These are phyloP conservation scores for Hemichromis elongatus DNA, from an alignment of 2,113 vertebrate species.

Conservation along the genomic window DNA sequence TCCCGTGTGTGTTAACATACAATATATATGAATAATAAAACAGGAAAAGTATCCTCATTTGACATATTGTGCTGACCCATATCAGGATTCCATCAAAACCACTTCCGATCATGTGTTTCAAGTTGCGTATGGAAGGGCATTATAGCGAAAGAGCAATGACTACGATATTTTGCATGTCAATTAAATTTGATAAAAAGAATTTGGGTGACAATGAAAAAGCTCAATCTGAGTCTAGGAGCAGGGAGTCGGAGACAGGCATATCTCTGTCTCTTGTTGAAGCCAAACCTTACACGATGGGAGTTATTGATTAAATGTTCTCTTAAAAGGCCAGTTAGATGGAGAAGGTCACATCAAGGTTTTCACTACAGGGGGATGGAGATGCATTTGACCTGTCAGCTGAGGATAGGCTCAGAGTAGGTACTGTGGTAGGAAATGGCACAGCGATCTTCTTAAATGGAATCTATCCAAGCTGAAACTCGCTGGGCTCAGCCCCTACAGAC, in stretches of 20 bases:
- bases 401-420: constrained; percentile 17
- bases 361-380: constrained; percentile 35
- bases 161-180: neutral
- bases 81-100: neutral
- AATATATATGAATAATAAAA: neutral
- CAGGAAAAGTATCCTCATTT: neutral
- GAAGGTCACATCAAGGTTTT: constrained; percentile 56
- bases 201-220: neutral
- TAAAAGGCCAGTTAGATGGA: constrained; percentile 43
- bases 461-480: constrained; percentile 36
- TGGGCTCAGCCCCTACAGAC: neutral
- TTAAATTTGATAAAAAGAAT: neutral
- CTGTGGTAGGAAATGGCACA: neutral
- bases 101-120: neutral
- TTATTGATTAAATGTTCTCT: constrained; percentile 61
- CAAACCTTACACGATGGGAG: constrained; percentile 30
- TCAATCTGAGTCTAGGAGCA: neutral
- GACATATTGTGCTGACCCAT: neutral
- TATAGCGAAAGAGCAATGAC: neutral
- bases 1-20: neutral
- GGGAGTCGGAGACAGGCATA: neutral
- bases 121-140: neutral
- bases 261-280: constrained; percentile 24
- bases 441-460: constrained; percentile 36
- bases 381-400: constrained; percentile 49